Conservation (phyloP, 2,113 vertebrate species). For the cattle (Bos taurus) region ARS-UCD2.0 NC_037347.1:35540501-35541000, state of each 20-base stretch:
- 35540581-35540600: neutral
- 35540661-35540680: neutral
- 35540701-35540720: neutral
- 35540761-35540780: neutral
- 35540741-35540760: neutral
- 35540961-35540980: neutral
- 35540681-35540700: neutral
- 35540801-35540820: neutral
- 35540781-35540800: neutral
- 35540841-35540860: neutral
- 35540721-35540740: neutral
- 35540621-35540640: accelerated
- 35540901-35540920: neutral
- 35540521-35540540: accelerated
- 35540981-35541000: neutral
- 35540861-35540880: neutral
- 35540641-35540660: neutral
- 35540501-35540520: neutral
- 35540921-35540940: neutral
- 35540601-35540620: neutral
- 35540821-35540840: neutral
- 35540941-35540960: neutral
- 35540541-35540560: neutral
- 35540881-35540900: neutral
- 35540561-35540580: accelerated